Conservation (phyloP, 2,888 invertebrate species). For the Taphrorychus bicolor region DNA sequence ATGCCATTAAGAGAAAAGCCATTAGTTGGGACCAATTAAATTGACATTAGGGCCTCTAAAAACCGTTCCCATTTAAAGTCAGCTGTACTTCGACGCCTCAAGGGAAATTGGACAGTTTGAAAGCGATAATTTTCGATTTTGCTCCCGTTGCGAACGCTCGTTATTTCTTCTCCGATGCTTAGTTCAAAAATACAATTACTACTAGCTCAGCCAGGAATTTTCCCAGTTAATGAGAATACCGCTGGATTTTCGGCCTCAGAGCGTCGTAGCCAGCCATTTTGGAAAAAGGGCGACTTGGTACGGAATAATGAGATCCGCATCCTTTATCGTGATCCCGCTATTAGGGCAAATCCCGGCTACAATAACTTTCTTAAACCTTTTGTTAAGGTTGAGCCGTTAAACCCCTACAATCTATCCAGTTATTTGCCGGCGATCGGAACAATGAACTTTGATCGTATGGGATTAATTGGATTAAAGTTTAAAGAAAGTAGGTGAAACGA, state of each 20-base stretch:
- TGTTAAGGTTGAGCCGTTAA: conserved; percentile 11
- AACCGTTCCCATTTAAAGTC: conserved; percentile 13
- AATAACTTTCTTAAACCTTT: neutral
- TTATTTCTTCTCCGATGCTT: neutral
- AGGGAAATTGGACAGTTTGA: conserved; percentile 27
- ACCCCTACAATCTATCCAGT: conserved; percentile 19
- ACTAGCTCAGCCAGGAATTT: neutral
- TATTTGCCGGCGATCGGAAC: conserved; percentile 22
- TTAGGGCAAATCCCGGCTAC: neutral
- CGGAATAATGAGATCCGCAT: neutral
- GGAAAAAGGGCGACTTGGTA: neutral
- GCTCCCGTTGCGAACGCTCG: neutral
- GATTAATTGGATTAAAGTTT: conserved; percentile 34
- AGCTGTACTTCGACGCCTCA: conserved; percentile 19
- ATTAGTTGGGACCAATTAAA: conserved; percentile 29
- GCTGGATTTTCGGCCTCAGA: neutral
- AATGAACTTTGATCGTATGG: conserved; percentile 29
- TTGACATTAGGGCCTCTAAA: conserved; percentile 21
- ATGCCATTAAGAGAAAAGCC: conserved; percentile 22
- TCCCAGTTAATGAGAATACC: conserved; percentile 1
- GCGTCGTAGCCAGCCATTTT: no score
- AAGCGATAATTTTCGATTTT: conserved; percentile 9
- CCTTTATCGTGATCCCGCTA: neutral
- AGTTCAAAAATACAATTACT: conserved; percentile 3
- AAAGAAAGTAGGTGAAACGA: conserved; percentile 33